Evolutionary conservation across 2,888 invertebrate species (phyloP), one percentile per base, ranked within the genome.

Genomic region (Spialia ferax): DNA sequence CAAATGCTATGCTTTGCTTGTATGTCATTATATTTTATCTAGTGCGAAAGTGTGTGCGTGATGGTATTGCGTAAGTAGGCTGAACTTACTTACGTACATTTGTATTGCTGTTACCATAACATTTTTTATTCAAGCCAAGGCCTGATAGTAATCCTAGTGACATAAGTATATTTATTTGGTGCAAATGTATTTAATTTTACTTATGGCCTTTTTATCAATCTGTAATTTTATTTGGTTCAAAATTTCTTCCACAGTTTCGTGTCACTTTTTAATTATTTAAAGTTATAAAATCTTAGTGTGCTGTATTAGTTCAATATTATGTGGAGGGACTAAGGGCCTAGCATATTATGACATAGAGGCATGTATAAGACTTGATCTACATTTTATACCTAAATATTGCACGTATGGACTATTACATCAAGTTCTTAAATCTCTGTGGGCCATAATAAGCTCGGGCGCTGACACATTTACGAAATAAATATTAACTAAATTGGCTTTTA

Each of bases 191-290:
- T 20, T 50, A 22, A 5, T 20, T 63, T 32, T 32, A 26, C n/a
- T 23, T 59, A 45, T 59, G 0, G 6, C 7, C 13, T 13, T 7
- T 15, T 18, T 3, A 45, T 8, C n/a, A n/a, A 45, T 3, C 1
- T 45, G 38, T 38, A 38, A 38, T n/a, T 45, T 18, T 45, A 45
- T 22, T 61, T 45, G 11, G 18, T 32, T 56, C 20, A 18, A 55
- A 13, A 23, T 48, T 64, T 64, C 63, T 48, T 64, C 64, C 64
- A 64, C 35, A 48, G 57, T 48, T 35, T 45, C 10, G 10, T 35
- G 35, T 11, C 35, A 10, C 32, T 15, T 20, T 18, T 54, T 54
- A 10, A 11, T 54, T 6, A 22, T 26, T 15, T 6, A 22, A 45
- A 45, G 8, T 8, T 1, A 45, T 35, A 45, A 2, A 26, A 54